Base-by-base conservation (phyloP, 2,113 vertebrate species). In the Bostrychus sinensis region DNA sequence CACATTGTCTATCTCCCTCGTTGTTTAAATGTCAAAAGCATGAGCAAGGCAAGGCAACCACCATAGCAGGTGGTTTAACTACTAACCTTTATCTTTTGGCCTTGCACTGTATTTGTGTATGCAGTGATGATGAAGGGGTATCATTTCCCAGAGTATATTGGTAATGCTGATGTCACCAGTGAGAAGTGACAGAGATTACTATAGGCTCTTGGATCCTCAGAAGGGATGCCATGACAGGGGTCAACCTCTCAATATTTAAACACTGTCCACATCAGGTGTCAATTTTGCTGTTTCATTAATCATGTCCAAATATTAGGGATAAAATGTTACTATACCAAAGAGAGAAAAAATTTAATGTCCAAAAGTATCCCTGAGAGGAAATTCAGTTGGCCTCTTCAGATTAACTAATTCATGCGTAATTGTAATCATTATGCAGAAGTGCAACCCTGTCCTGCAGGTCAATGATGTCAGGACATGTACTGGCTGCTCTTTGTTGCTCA, bases 91-190 rank as follows among this genome's bases (percentile, higher is more conserved):
- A 16, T 75, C 13, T 12, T 70, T 58, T 48, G 26, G 48, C 50
- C 22, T 22, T 28, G n/a, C n/a, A n/a, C n/a, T n/a, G n/a, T 17
- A 14, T 23, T 59, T 71, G 22, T 45, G 58, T 30, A 20, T 30
- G 28, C 58, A 63, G 53, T 8, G 26, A 3, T 42, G 30, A 62
- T 66, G 23, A 59, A 66, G 72, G 62, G 66, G 56, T 45, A 53
- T 70, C 77, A 69, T 7, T 41, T 10, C 8, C 11, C 25, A 51
- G 81, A 80, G 70, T 83, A 81, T 89, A 84, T 86, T 25, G 41
- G 84, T 82, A 67, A 57, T 38, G 77, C 65, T 88, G 84, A 89
- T 69, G 71, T 83, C 77, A 86, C 72, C 43, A 62, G 20, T 77
- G 77, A 48, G 56, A 86, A 59, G 62, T 74, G 81, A 78, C 68